Conservation (phyloP, 2,797 vertebrate species). For the Orientallactaga sibirica region DNA sequence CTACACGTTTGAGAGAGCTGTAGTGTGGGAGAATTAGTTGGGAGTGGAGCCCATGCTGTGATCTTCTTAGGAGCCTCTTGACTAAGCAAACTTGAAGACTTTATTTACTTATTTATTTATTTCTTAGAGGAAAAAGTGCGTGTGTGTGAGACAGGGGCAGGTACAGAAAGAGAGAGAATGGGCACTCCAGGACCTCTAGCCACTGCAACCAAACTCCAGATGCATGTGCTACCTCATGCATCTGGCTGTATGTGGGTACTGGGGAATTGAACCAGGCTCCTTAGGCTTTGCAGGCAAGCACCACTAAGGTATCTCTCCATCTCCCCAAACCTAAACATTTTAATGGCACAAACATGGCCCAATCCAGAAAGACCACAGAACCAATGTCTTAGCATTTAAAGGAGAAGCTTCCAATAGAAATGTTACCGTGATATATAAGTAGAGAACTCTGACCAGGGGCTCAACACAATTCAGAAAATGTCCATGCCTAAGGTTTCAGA, state of each 20-base stretch:
- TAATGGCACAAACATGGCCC: not conserved
- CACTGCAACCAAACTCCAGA: too few species aligned
- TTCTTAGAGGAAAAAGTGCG: too few species aligned
- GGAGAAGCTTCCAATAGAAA: not conserved
- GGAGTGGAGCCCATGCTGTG: not conserved
- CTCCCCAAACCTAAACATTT: constrained; percentile 11
- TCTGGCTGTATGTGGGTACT: too few species aligned
- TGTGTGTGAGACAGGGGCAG: too few species aligned
- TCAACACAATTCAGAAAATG: not conserved
- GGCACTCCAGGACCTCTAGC: too few species aligned
- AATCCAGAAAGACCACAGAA: not conserved
- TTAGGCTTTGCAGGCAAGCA: too few species aligned
- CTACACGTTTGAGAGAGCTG: not conserved
- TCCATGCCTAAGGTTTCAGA: not conserved
- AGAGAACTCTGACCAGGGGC: not conserved
- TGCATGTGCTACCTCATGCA: too few species aligned
- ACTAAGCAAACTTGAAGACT: constrained; percentile 13
- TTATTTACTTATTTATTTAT: not conserved
- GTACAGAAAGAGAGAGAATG: too few species aligned
- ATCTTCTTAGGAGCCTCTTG: not conserved
- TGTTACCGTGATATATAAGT: not conserved
- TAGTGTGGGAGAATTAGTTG: not conserved
- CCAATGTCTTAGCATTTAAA: not conserved
- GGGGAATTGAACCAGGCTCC: too few species aligned
- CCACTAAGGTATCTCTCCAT: too few species aligned